Conservation (phyloP, 1,140 invertebrate species). For the Antheraea mylitta region DNA sequence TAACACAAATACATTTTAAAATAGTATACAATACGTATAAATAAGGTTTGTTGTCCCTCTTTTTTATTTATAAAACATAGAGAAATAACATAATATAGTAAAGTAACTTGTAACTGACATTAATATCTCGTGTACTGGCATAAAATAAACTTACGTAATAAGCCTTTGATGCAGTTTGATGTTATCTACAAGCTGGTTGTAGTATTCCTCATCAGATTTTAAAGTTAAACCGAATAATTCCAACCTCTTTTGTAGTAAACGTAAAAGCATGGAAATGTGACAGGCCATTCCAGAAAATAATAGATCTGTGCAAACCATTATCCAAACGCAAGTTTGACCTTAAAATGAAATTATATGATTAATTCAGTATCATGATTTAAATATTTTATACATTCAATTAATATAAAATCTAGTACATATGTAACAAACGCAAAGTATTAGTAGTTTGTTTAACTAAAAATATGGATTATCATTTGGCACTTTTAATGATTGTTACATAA, state of each 20-base stretch:
- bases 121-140: too few relatives aligned
- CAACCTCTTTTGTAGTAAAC: constrained; percentile 52
- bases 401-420: background rate
- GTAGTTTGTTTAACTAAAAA: too few relatives aligned
- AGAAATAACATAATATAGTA: too few relatives aligned
- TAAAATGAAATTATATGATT: background rate
- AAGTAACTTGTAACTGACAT: too few relatives aligned
- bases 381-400: background rate
- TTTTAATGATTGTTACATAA: too few relatives aligned
- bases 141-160: constrained; percentile 43
- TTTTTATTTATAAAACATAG: too few relatives aligned
- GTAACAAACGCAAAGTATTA: too few relatives aligned
- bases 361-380: background rate
- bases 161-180: constrained; percentile 67
- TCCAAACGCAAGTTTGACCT: constrained; percentile 68
- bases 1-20: too few relatives aligned
- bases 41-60: too few relatives aligned
- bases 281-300: constrained; percentile 67
- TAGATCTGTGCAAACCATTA: constrained; percentile 64
- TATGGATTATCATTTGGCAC: too few relatives aligned
- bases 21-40: too few relatives aligned
- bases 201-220: constrained; percentile 47
- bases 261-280: constrained; percentile 58
- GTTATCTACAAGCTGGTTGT: constrained; percentile 49
- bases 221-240: constrained; percentile 35